Conservation (phyloP, 2,888 invertebrate species). For the Spatulosminthurus flaviceps region DNA sequence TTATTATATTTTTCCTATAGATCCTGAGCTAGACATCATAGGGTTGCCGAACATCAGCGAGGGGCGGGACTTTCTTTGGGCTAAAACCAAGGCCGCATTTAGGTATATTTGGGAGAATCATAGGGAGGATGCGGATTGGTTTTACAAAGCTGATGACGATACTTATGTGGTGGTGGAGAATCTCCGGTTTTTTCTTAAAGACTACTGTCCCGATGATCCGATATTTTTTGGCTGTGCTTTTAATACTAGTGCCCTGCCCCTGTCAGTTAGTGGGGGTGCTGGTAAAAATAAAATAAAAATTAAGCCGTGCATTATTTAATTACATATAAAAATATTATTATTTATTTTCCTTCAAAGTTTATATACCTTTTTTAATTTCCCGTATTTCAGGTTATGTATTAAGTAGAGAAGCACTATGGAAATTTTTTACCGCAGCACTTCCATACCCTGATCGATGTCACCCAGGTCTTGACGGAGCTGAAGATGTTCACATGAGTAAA, state of each 20-base stretch:
- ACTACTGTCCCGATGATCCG: constrained; percentile 77
- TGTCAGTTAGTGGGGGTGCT: constrained; percentile 87
- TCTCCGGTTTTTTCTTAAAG: constrained; percentile 86
- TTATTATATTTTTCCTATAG: constrained; percentile 69
- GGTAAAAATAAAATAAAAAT: no score
- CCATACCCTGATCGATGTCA: constrained; percentile 77
- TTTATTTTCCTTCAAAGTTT: no score
- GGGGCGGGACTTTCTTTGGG: constrained; percentile 92
- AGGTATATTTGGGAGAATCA: constrained; percentile 86
- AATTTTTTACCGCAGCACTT: constrained; percentile 76
- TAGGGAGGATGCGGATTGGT: constrained; percentile 91
- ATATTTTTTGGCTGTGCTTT: constrained; percentile 79
- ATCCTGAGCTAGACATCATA: constrained; percentile 78
- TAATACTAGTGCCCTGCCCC: no score
- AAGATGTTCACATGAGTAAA: constrained; percentile 91
- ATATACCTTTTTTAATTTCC: no score
- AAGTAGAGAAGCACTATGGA: constrained; percentile 80
- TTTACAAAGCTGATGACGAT: constrained; percentile 93
- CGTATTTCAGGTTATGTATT: constrained; percentile 81
- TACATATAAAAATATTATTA: no score
- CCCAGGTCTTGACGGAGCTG: constrained; percentile 77
- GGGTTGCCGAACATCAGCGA: constrained; percentile 82
- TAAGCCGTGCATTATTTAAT: no score
- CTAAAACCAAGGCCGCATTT: constrained; percentile 95
- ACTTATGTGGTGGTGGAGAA: constrained; percentile 89